A percentile compares a stretch with the other conserved stretches of the same genome.
Conservation (phyloP, 1,140 invertebrate species). For the Helicoverpa zea region DNA sequence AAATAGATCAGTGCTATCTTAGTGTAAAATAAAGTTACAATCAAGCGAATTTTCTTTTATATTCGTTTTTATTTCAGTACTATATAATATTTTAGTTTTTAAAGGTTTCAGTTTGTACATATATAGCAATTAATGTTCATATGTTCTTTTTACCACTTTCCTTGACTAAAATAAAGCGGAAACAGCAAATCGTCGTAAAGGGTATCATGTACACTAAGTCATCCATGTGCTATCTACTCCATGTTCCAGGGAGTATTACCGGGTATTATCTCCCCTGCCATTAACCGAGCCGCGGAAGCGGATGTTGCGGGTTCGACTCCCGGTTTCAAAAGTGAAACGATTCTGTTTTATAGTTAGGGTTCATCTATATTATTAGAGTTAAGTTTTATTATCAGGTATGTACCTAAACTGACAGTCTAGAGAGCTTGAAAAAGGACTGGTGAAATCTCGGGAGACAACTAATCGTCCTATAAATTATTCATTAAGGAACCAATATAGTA, state of each 20-base stretch:
- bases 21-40: background rate
- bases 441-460: background rate
- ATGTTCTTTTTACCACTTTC: too few relatives aligned
- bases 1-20: background rate
- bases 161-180: too few relatives aligned
- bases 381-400: background rate
- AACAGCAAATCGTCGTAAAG: too few relatives aligned
- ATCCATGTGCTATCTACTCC: background rate
- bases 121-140: too few relatives aligned
- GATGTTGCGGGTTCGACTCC: conserved; percentile 29
- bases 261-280: conserved; percentile 11
- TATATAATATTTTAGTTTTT: too few relatives aligned
- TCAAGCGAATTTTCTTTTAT: background rate
- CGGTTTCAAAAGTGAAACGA: conserved; percentile 8
- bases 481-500: too few relatives aligned
- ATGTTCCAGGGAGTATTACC: background rate
- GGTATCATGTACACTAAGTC: too few relatives aligned
- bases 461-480: background rate
- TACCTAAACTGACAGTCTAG: background rate
- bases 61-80: too few relatives aligned
- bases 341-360: background rate
- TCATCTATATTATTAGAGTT: background rate
- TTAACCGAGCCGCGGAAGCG: conserved; percentile 14
- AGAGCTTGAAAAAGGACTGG: background rate
- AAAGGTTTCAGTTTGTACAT: too few relatives aligned